Evolutionary conservation across 2,113 vertebrate species (phyloP).

Genomic region (Sapajus apella): DNA sequence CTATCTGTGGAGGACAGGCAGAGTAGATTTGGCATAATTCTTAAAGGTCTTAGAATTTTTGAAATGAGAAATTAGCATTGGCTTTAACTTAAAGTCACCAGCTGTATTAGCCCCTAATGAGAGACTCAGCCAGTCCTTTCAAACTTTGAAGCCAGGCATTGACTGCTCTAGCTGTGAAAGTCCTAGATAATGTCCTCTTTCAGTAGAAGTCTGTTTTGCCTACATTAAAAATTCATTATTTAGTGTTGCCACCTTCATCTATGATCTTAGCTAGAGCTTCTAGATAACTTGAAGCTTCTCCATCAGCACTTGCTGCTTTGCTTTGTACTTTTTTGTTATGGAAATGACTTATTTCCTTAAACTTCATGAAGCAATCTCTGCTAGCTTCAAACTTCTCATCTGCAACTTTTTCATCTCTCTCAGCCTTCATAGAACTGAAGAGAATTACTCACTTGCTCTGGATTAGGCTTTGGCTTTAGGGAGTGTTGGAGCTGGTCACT

Average conservation of each 20-base stretch:
- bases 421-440: not conserved
- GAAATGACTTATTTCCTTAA: not conserved
- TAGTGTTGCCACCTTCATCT: not conserved
- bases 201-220: not conserved
- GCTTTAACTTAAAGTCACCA: not conserved
- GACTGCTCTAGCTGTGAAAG: not conserved
- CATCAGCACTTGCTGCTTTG: not conserved
- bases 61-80: not conserved
- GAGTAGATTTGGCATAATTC: not conserved
- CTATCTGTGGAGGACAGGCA: not conserved
- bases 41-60: not conserved
- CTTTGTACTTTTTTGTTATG: not conserved
- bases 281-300: not conserved
- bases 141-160: not conserved
- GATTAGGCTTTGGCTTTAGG: not conserved
- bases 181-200: not conserved
- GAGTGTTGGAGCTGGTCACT: not conserved
- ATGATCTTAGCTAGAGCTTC: not conserved
- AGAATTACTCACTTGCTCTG: not conserved
- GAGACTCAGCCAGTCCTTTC: not conserved
- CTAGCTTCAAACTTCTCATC: not conserved
- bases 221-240: not conserved
- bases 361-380: not conserved
- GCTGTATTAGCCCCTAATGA: not conserved
- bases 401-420: not conserved